Percentiles rank a stretch among this genome's conserved stretches.
These are phyloP conservation scores for Columbina picui DNA, from an alignment of 2,113 vertebrate species.

Conservation along the genomic window DNA sequence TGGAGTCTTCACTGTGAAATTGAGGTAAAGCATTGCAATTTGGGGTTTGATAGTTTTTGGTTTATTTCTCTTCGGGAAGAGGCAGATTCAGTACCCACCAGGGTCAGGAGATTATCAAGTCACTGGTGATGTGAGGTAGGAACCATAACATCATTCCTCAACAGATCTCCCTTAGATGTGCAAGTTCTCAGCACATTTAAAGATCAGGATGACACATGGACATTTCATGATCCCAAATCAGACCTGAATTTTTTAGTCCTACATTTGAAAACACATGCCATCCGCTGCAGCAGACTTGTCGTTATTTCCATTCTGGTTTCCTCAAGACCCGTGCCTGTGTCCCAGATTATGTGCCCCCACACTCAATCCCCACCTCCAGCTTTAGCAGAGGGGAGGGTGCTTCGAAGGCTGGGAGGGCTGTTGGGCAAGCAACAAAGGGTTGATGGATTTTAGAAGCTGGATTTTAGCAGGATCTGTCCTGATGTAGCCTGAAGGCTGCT, in stretches of 20 bases:
- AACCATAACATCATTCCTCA: not conserved
- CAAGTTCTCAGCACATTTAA: not conserved
- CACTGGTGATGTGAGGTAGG: not conserved
- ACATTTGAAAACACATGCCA: not conserved
- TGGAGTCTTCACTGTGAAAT: conserved; percentile 79
- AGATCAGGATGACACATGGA: accelerated
- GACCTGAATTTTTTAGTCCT: not conserved
- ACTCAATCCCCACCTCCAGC: not conserved
- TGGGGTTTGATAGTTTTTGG: not conserved
- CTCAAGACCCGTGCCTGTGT: not conserved
- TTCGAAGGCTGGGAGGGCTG: not conserved
- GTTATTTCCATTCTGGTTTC: not conserved
- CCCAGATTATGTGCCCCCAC: accelerated
- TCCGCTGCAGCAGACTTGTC: not conserved
- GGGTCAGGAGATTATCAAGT: not conserved
- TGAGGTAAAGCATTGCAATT: conserved; percentile 71
- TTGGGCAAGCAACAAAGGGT: not conserved
- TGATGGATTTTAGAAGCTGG: not conserved
- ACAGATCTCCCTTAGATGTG: not conserved
- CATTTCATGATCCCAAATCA: not conserved
- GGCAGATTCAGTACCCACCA: not conserved
- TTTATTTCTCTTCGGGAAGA: not conserved
- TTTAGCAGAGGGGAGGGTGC: not conserved
- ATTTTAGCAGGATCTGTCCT: not conserved
- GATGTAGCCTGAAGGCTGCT: not conserved